Conservation (phyloP, 1,140 invertebrate genomes). For the Orussus abietinus region DNA sequence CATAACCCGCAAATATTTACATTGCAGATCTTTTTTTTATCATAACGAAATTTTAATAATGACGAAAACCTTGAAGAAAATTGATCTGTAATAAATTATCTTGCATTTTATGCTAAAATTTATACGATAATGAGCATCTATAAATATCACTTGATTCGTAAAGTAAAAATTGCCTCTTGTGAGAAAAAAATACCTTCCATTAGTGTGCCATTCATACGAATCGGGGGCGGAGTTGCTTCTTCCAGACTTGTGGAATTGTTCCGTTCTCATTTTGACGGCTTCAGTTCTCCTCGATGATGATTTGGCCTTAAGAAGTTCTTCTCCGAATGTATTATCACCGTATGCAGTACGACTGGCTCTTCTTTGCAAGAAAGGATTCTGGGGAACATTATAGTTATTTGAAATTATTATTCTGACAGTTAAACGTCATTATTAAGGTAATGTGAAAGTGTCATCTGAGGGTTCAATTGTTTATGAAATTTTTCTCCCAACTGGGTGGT, state of each 20-base stretch:
- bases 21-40: background rate
- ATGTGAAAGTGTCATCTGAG: conserved; percentile 8
- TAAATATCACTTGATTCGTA: background rate
- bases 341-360: conserved; percentile 22
- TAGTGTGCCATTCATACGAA: conserved; percentile 59
- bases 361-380: conserved; percentile 44
- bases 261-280: conserved; percentile 28
- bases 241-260: conserved; percentile 52
- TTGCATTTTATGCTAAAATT: conserved; percentile 3
- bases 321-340: conserved; percentile 16
- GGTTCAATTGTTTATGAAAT: conserved; percentile 10
- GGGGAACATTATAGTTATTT: conserved; percentile 9
- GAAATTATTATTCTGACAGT: background rate
- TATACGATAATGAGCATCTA: background rate
- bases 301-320: conserved; percentile 15
- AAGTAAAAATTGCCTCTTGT: conserved; percentile 5
- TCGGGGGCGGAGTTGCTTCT: conserved; percentile 73
- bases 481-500: conserved; percentile 2
- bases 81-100: background rate
- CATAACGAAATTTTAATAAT: background rate
- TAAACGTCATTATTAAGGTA: too few relatives aligned
- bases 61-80: conserved; percentile 1
- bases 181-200: conserved; percentile 44
- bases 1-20: too few relatives aligned
- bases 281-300: conserved; percentile 20